Evolutionary conservation across 2,888 invertebrate genomes (phyloP).

Genomic region (Imbricaverruca yamaguchii): DNA sequence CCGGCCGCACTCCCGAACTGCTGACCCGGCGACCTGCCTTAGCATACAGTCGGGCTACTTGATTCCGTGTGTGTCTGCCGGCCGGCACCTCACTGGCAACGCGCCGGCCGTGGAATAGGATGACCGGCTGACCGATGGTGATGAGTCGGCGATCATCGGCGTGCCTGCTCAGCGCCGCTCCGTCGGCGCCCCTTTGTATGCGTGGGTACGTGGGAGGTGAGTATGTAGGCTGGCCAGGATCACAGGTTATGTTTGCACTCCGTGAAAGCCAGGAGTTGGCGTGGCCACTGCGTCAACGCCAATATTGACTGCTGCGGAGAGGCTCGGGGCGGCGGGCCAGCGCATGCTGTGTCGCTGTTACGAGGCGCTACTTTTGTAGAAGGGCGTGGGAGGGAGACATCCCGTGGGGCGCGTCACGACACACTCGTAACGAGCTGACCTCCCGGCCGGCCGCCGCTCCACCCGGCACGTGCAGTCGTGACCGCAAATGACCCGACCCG

Average conservation of each 20-base stretch:
- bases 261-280: neutral
- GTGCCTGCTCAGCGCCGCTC: neutral
- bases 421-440: neutral
- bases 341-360: neutral
- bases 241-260: neutral
- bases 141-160: neutral
- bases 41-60: slow-evolving; percentile 11
- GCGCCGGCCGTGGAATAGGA: neutral
- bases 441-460: neutral
- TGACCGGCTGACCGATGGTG: neutral
- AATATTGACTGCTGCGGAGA: neutral
- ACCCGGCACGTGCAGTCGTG: slow-evolving; percentile 19
- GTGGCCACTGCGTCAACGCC: neutral
- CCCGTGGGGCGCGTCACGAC: neutral
- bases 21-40: slow-evolving; percentile 6
- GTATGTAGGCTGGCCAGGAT: too few species aligned
- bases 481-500: neutral
- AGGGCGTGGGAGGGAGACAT: neutral
- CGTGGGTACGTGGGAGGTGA: neutral
- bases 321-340: neutral
- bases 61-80: neutral
- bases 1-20: neutral
- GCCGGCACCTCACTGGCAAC: neutral
- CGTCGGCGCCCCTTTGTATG: neutral
- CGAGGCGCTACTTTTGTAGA: neutral